These are phyloP conservation scores for Brenthis hecate DNA, from an alignment of 2,888 invertebrate species.

Conservation along the genomic window DNA sequence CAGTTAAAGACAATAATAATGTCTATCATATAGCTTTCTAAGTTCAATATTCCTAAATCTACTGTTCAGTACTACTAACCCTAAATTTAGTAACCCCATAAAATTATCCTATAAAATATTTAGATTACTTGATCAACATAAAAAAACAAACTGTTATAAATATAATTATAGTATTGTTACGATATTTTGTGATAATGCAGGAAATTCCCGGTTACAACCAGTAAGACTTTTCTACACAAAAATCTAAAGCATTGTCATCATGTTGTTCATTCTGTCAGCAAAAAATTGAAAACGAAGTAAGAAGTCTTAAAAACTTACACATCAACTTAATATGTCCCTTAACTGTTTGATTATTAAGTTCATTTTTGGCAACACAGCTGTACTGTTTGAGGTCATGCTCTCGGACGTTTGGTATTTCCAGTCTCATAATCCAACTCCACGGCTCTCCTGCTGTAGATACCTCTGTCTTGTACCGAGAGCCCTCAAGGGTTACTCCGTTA, in stretches of 20 bases:
- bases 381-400: conserved; percentile 88
- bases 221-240: no score
- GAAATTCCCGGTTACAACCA: no score
- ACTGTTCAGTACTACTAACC: no score
- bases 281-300: background rate
- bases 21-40: background rate
- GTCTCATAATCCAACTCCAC: conserved; percentile 88
- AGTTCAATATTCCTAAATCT: background rate
- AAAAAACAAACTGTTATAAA: background rate
- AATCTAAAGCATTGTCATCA: no score
- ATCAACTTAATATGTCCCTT: conserved; percentile 82
- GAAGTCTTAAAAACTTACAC: conserved; percentile 52
- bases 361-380: conserved; percentile 93
- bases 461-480: conserved; percentile 64
- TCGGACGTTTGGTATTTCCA: conserved; percentile 87
- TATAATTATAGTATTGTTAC: no score
- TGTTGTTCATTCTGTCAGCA: no score
- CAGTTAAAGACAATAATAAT: background rate
- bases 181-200: no score
- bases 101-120: background rate
- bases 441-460: conserved; percentile 61
- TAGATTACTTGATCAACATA: background rate
- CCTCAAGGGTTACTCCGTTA: conserved; percentile 88
- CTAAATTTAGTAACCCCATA: no score
- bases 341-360: conserved; percentile 89